These are phyloP conservation scores for Poecilia gillii DNA, from an alignment of 2,797 vertebrate species.

Conservation along the genomic window DNA sequence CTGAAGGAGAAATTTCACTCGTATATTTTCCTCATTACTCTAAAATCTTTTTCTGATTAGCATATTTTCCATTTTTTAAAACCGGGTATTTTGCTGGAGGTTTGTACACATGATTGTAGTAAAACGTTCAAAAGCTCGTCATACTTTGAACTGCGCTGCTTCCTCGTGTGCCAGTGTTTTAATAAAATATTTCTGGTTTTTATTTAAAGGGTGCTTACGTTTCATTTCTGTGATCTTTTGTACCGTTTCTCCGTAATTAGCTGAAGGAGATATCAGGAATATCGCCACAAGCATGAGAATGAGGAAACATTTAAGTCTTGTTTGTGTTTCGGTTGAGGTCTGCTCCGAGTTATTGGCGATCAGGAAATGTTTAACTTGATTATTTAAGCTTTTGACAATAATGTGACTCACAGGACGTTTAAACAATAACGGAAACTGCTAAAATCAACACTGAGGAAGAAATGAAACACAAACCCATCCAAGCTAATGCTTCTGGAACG, in stretches of 20 bases:
- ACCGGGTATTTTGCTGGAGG: constrained; percentile 16
- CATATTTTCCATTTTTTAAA: constrained; percentile 28
- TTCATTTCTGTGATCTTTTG: constrained; percentile 34
- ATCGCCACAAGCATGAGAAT: constrained; percentile 30
- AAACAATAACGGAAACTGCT: constrained; percentile 7
- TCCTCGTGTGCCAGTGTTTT: constrained; percentile 39
- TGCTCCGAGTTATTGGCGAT: background rate
- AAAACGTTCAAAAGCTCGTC: constrained; percentile 37
- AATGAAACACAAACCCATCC: background rate
- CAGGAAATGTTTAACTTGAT: background rate
- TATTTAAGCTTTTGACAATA: constrained; percentile 4
- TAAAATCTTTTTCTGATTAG: constrained; percentile 55
- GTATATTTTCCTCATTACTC: constrained; percentile 57
- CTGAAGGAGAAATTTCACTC: constrained; percentile 19
- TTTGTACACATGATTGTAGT: constrained; percentile 25
- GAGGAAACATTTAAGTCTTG: constrained; percentile 4
- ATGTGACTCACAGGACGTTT: constrained; percentile 13
- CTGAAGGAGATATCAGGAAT: constrained; percentile 32
- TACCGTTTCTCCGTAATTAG: constrained; percentile 17
- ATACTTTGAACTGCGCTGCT: constrained; percentile 36
- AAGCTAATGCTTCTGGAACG: background rate
- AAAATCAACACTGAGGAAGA: background rate
- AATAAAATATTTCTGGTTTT: constrained; percentile 28
- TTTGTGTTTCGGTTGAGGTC: background rate
- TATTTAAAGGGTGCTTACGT: constrained; percentile 24